Base-by-base conservation (phyloP, 1,140 invertebrate species). In the Chironomus tepperi region DNA sequence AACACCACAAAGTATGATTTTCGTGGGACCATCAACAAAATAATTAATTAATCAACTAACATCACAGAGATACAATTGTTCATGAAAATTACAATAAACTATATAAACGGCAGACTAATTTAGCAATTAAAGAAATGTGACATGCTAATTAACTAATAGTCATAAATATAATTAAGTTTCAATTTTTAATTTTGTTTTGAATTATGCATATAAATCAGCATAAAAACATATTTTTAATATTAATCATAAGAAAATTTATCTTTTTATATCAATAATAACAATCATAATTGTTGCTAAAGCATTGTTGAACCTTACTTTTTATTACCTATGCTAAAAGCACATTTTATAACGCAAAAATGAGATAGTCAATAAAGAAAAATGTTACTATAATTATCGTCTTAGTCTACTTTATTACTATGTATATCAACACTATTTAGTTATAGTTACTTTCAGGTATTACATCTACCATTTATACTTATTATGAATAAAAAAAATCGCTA, bases 261-360 rank as follows among this genome's bases (percentile, higher is more conserved):
- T 57, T 57, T 12, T 5, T n/a, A 57, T 57, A 57, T 57, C 12
- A 57, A 57, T n/a, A 47, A 47, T 3, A 12, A 57, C 47, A 57
- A 57, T n/a, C 12, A 57, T 57, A 57, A 57, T 57, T 57, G 47
- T 57, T 57, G 47, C 47, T 57, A 57, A 15, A 57, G n/a, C 24
- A 57, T 57, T 12, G 12, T 57, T n/a, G 12, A n/a, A n/a, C n/a
- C 47, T 57, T 57, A 57, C 24, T 34, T 34, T 34, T 34, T 34
- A 34, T 34, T 34, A 34, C 24, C 24, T 57, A 57, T 57, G 47
- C 47, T 57, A 5, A n/a, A 57, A 57, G 47, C 47, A 57, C 47
- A 57, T 57, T 57, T 57, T 57, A 57, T 57, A 57, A 57, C n/a
- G 47, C 47, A 57, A 57, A n/a, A 57, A 57, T n/a, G n/a, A 57